These are phyloP conservation scores for Progne subis DNA, from an alignment of 2,113 vertebrate genomes.

Conservation along the genomic window DNA sequence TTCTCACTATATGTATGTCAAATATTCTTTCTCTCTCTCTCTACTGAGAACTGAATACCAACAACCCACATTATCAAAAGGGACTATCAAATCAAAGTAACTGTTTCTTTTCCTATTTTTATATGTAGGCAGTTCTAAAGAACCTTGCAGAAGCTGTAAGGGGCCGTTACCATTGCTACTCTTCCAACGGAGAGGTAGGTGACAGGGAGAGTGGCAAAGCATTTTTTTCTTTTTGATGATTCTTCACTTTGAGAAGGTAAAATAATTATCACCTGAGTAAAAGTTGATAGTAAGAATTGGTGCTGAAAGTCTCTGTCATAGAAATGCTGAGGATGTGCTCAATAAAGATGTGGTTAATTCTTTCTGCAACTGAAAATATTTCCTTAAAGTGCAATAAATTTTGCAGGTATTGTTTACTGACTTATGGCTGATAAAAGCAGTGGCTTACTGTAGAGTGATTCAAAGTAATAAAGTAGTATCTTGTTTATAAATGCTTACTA, in stretches of 20 bases:
- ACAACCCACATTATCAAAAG: background rate
- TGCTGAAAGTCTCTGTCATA: background rate
- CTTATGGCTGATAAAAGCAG: background rate
- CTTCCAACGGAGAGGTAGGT: conserved; percentile 71
- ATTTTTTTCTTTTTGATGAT: background rate
- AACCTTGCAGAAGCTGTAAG: conserved; percentile 66
- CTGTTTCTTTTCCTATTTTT: background rate
- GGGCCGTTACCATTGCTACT: conserved; percentile 79
- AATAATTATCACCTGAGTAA: background rate
- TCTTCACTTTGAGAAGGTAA: background rate
- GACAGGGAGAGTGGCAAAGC: background rate
- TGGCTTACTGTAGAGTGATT: background rate
- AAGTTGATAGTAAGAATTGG: background rate
- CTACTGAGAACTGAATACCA: background rate
- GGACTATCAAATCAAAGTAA: background rate
- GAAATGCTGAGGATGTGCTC: background rate
- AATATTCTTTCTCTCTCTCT: background rate
- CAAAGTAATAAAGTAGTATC: background rate
- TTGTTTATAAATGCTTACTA: background rate
- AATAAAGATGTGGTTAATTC: background rate
- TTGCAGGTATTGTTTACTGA: background rate
- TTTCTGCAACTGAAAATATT: background rate
- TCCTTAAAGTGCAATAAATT: background rate
- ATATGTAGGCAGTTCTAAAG: conserved; percentile 67
- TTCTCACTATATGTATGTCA: background rate